phyloP scores from a whole-genome alignment of 2,888 invertebrate species.

The Philereme vetulata region DNA sequence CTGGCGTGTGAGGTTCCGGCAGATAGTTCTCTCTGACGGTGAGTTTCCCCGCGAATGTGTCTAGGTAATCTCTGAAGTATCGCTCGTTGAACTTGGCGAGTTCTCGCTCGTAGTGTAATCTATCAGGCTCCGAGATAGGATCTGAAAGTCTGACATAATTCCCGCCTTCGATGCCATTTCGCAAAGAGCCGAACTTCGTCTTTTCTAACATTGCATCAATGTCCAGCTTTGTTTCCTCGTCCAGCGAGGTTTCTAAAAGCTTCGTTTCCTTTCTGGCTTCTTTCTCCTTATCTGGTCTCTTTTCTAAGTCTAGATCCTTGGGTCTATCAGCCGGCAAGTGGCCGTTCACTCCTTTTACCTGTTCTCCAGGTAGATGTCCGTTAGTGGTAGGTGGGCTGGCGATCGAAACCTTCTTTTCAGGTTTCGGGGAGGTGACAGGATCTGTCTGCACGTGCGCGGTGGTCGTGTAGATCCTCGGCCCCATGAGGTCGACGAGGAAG shows the following conservation, averaged over 20 bases:
- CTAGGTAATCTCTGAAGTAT: conserved; percentile 71
- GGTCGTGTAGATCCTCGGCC: conserved; percentile 76
- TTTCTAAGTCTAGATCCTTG: conserved; percentile 67
- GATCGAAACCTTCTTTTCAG: conserved; percentile 67
- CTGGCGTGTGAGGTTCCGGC: conserved; percentile 77
- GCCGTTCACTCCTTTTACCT: conserved; percentile 42
- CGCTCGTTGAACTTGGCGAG: conserved; percentile 75
- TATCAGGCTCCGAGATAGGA: conserved; percentile 66
- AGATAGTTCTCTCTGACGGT: conserved; percentile 73
- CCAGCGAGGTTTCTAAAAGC: conserved; percentile 37
- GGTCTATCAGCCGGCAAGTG: conserved; percentile 57
- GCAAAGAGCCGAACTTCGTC: conserved; percentile 75
- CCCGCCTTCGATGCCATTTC: conserved; percentile 69
- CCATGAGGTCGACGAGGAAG: conserved; percentile 87
- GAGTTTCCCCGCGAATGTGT: conserved; percentile 65
- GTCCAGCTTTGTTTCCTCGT: conserved; percentile 44
- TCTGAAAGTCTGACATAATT: conserved; percentile 73
- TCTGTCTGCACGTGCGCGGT: conserved; percentile 75
- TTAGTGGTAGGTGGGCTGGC: conserved; percentile 51
- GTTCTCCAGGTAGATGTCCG: conserved; percentile 48
- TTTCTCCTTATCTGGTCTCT: conserved; percentile 47
- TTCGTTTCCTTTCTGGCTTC: conserved; percentile 53
- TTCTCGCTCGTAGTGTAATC: conserved; percentile 72
- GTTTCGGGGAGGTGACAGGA: conserved; percentile 54
- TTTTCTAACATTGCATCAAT: conserved; percentile 62